Evolutionary conservation across 2,888 invertebrate species (phyloP).

Genomic region (Ophion ellenae): DNA sequence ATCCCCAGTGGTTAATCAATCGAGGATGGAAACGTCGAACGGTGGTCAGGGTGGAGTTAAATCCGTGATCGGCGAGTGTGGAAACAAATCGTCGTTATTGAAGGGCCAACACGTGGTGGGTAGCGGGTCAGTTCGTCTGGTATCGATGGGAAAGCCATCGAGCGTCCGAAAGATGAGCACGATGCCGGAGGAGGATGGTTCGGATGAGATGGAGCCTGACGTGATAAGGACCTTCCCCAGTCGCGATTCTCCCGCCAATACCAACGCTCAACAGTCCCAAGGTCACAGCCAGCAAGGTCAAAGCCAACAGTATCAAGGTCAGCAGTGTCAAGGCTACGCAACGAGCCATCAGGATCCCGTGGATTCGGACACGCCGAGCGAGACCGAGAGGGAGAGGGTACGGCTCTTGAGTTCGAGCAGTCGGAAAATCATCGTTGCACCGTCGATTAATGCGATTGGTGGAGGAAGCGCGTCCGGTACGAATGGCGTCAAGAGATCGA

Average conservation of each 20-base stretch:
- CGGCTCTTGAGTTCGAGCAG: slow-evolving; percentile 64
- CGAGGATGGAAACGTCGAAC: slow-evolving; percentile 56
- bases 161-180: slow-evolving; percentile 80
- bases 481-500: slow-evolving; percentile 71
- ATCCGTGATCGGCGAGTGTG: slow-evolving; percentile 44
- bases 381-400: slow-evolving; percentile 68
- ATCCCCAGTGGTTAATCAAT: slow-evolving; percentile 42
- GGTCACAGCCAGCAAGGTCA: slow-evolving; percentile 57
- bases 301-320: slow-evolving; percentile 33
- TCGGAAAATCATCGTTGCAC: slow-evolving; percentile 63
- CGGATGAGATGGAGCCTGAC: slow-evolving; percentile 78
- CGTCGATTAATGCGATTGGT: slow-evolving; percentile 32
- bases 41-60: slow-evolving; percentile 35
- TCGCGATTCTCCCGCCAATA: slow-evolving; percentile 9
- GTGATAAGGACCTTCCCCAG: slow-evolving; percentile 36
- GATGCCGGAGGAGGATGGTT: slow-evolving; percentile 78
- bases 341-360: slow-evolving; percentile 67
- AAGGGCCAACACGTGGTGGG: slow-evolving; percentile 61
- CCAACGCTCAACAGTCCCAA: slow-evolving; percentile 65
- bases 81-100: slow-evolving; percentile 66
- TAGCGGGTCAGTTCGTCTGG: slow-evolving; percentile 26
- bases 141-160: slow-evolving; percentile 71
- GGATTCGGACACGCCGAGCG: slow-evolving; percentile 77
- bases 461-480: slow-evolving; percentile 42
- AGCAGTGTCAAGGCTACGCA: slow-evolving; percentile 25